Conservation (phyloP, 2,888 invertebrate genomes). For the Tiliacea citrago region DNA sequence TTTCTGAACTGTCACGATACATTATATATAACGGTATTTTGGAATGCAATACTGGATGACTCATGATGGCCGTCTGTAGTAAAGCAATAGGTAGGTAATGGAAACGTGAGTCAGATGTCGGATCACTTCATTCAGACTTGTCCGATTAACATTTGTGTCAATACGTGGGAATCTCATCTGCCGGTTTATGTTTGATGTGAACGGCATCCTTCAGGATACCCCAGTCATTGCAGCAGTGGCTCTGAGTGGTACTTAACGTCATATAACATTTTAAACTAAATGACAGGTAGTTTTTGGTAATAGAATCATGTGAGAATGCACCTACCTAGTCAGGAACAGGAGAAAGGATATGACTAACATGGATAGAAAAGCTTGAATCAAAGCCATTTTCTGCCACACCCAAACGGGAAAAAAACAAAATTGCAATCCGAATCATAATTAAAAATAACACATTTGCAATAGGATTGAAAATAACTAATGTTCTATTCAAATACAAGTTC, state of each 20-base stretch:
- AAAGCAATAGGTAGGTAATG: conserved; percentile 6
- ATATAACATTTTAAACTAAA: background rate
- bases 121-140: conserved; percentile 27
- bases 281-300: background rate
- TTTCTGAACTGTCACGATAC: conserved; percentile 3
- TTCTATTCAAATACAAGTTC: background rate
- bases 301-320: background rate
- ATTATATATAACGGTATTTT: background rate
- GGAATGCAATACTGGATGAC: conserved; percentile 29
- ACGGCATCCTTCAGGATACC: background rate
- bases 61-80: conserved; percentile 16
- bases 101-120: conserved; percentile 23
- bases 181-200: background rate
- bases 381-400: background rate
- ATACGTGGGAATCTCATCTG: conserved; percentile 24
- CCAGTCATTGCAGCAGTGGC: background rate
- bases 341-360: background rate
- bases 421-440: background rate
- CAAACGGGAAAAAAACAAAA: background rate
- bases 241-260: background rate
- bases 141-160: conserved; percentile 40
- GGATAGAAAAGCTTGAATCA: background rate
- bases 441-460: background rate
- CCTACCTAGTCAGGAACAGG: background rate
- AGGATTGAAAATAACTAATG: background rate